phyloP scores from a whole-genome alignment of 2,113 vertebrate species.

The Thamnaconus septentrionalis region DNA sequence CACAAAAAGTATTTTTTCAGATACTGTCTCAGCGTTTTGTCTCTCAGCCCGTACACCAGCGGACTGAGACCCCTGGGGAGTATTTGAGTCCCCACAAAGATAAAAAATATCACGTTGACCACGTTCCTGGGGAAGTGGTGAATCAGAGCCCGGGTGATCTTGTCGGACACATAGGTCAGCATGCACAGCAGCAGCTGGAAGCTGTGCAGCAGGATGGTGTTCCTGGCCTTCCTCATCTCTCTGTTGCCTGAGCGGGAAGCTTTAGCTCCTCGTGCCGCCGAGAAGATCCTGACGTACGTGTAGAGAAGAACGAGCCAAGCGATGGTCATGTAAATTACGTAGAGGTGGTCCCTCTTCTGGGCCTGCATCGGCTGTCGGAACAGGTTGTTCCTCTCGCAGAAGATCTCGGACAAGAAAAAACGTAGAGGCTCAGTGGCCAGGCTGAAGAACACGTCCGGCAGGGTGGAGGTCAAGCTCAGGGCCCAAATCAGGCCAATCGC shows the following conservation, averaged over 20 bases:
- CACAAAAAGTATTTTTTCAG: constrained; percentile 47
- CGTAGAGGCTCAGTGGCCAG: constrained; percentile 36
- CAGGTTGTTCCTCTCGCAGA: constrained; percentile 29
- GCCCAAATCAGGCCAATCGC: constrained; percentile 64
- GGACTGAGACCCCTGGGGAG: constrained; percentile 69
- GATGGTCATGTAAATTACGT: constrained; percentile 36
- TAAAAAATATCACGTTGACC: background rate
- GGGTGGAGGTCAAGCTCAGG: constrained; percentile 35
- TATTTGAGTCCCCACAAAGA: constrained; percentile 53
- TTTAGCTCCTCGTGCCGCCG: constrained; percentile 35
- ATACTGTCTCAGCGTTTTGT: constrained; percentile 57
- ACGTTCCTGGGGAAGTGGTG: constrained; percentile 22
- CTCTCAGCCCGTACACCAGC: constrained; percentile 67
- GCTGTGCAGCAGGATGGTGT: constrained; percentile 67
- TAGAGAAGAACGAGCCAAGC: constrained; percentile 60
- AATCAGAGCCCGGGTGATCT: background rate
- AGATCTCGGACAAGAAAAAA: constrained; percentile 49
- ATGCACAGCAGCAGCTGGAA: constrained; percentile 69
- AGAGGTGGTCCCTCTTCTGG: constrained; percentile 38
- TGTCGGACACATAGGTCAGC: constrained; percentile 47
- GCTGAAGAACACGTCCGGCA: constrained; percentile 60
- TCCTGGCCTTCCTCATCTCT: constrained; percentile 51
- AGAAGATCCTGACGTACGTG: constrained; percentile 62
- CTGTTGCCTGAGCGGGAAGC: background rate
- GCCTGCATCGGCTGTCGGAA: constrained; percentile 38